These are phyloP conservation scores for Molothrus aeneus DNA, from an alignment of 2,797 vertebrate genomes.

Conservation along the genomic window DNA sequence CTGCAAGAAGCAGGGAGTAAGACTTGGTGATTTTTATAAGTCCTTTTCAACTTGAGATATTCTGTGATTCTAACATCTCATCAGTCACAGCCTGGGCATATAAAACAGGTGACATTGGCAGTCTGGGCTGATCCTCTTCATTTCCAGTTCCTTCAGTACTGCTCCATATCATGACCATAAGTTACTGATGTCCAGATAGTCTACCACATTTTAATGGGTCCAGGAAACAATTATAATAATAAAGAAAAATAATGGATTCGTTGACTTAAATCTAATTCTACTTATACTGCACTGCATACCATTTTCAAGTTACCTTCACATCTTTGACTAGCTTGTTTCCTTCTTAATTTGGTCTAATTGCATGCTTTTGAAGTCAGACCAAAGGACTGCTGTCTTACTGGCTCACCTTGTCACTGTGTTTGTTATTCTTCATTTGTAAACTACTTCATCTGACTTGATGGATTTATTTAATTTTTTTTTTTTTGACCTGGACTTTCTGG, in stretches of 20 bases:
- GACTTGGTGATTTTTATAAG: neutral
- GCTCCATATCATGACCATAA: neutral
- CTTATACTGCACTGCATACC: neutral
- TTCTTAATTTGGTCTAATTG: conserved; percentile 16
- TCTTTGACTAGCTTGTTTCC: neutral
- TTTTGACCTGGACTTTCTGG: neutral
- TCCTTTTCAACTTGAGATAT: neutral
- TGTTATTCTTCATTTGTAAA: neutral
- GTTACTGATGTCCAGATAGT: neutral
- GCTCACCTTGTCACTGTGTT: neutral
- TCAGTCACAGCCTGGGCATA: neutral
- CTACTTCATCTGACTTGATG: neutral
- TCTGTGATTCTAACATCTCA: neutral
- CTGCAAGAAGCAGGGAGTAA: neutral
- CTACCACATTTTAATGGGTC: neutral
- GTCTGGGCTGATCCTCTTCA: neutral
- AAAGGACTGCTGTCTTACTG: neutral
- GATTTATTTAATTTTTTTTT: neutral
- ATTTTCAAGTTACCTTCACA: neutral
- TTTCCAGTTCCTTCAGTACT: neutral
- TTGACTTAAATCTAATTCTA: neutral
- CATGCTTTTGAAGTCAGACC: conserved; percentile 5
- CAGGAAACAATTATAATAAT: neutral
- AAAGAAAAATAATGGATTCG: neutral
- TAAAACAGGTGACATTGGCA: neutral